Percentiles rank a stretch among this genome's conserved stretches.
These are phyloP conservation scores for Lamproptera curius DNA, from an alignment of 2,888 invertebrate species.

Conservation along the genomic window DNA sequence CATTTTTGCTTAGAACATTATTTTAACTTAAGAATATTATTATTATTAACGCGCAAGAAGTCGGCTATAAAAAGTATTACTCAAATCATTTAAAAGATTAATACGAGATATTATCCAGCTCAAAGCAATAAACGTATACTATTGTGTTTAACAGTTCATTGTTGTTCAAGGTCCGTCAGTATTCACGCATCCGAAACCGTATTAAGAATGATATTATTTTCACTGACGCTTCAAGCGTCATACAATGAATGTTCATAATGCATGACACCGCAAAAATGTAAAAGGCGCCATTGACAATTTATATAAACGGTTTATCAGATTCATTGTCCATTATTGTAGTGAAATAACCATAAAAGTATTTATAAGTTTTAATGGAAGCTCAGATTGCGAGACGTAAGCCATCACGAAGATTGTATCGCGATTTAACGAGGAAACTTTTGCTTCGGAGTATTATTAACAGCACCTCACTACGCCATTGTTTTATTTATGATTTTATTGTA, in stretches of 20 bases:
- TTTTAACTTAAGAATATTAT: no score
- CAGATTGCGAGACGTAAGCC: neutral
- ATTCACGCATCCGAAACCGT: no score
- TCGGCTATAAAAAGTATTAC: no score
- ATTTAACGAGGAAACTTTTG: neutral
- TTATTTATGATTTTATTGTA: conserved; percentile 15
- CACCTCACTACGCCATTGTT: conserved; percentile 9
- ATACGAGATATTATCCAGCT: no score
- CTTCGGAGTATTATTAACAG: conserved; percentile 1
- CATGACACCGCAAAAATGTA: neutral
- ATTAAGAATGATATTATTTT: neutral
- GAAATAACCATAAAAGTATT: conserved; percentile 2
- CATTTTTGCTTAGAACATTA: no score
- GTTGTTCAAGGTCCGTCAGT: no score
- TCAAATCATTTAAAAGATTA: no score
- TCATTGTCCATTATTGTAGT: neutral
- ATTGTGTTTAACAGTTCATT: no score
- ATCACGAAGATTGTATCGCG: neutral
- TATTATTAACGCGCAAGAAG: no score
- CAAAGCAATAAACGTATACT: no score
- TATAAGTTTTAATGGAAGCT: neutral
- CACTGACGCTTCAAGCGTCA: neutral
- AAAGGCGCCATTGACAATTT: conserved; percentile 6
- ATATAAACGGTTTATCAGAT: conserved; percentile 3
- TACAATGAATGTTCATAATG: conserved; percentile 1